Conservation (phyloP, 2,113 vertebrate genomes). For the Procapra przewalskii region DNA sequence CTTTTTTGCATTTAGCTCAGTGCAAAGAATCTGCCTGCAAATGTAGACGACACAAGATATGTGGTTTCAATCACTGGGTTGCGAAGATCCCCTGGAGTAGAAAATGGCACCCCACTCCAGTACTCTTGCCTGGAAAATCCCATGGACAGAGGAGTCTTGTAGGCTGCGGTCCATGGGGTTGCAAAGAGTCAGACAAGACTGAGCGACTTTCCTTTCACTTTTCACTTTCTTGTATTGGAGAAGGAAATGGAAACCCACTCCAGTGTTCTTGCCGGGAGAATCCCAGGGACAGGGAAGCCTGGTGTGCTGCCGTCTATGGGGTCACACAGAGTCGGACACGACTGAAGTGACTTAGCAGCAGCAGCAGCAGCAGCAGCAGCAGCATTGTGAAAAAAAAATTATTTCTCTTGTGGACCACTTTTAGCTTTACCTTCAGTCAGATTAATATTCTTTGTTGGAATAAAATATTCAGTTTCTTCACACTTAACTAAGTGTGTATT, state of each 20-base stretch:
- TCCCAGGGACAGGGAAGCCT: background rate
- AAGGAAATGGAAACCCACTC: background rate
- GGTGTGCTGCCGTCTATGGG: too few species aligned
- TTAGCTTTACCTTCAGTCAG: background rate
- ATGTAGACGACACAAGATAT: background rate
- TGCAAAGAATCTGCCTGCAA: background rate
- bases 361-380: too few species aligned
- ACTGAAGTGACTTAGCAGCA: background rate
- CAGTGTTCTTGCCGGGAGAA: background rate
- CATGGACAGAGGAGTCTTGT: too few species aligned
- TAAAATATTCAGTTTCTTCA: background rate
- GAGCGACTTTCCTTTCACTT: too few species aligned
- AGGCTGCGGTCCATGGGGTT: too few species aligned
- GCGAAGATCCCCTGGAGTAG: background rate
- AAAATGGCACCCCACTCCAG: background rate
- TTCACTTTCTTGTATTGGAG: too few species aligned
- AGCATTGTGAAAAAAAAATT: background rate
- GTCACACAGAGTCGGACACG: too few species aligned
- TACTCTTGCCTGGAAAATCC: background rate
- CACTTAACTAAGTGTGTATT: background rate
- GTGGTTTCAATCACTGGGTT: background rate
- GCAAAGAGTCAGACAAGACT: too few species aligned
- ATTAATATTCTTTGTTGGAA: background rate
- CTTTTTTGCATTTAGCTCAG: background rate
- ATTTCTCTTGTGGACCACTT: background rate